phyloP scores from a whole-genome alignment of 2,888 invertebrate species.

The Drosophila macrothrix region DNA sequence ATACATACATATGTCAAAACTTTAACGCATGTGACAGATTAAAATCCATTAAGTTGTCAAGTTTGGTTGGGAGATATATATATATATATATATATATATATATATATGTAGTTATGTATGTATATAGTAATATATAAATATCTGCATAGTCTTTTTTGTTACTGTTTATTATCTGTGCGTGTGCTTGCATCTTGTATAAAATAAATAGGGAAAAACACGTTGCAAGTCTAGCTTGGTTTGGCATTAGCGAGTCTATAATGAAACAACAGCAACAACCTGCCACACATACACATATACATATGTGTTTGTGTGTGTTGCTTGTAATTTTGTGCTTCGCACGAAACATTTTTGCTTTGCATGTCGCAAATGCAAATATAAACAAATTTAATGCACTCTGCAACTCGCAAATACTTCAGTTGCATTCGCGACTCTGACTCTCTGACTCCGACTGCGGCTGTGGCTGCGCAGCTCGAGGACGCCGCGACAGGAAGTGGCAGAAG shows the following conservation, averaged over 20 bases:
- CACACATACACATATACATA: background rate
- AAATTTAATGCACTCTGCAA: conserved; percentile 66
- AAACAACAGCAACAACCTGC: conserved; percentile 34
- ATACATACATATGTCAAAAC: conserved; percentile 58
- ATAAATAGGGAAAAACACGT: conserved; percentile 46
- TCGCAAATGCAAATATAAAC: conserved; percentile 67
- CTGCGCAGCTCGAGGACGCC: conserved; percentile 29
- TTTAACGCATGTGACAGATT: conserved; percentile 82
- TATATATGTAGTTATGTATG: background rate
- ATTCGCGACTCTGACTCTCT: conserved; percentile 2
- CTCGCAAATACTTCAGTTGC: conserved; percentile 52
- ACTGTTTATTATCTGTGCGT: background rate
- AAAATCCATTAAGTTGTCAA: conserved; percentile 84
- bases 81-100: background rate
- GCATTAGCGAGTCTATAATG: conserved; percentile 39
- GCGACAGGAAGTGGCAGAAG: conserved; percentile 47
- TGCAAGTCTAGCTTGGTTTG: conserved; percentile 53
- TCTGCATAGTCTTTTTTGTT: background rate
- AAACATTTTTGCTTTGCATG: conserved; percentile 52
- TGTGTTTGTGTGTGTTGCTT: conserved; percentile 17
- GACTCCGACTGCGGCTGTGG: background rate
- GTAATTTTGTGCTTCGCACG: conserved; percentile 50
- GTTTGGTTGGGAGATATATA: conserved; percentile 26
- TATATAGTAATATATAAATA: background rate
- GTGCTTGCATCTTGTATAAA: conserved; percentile 37